These are phyloP conservation scores for Sorex maritimensis DNA, from an alignment of 2,797 vertebrate genomes.

Conservation along the genomic window DNA sequence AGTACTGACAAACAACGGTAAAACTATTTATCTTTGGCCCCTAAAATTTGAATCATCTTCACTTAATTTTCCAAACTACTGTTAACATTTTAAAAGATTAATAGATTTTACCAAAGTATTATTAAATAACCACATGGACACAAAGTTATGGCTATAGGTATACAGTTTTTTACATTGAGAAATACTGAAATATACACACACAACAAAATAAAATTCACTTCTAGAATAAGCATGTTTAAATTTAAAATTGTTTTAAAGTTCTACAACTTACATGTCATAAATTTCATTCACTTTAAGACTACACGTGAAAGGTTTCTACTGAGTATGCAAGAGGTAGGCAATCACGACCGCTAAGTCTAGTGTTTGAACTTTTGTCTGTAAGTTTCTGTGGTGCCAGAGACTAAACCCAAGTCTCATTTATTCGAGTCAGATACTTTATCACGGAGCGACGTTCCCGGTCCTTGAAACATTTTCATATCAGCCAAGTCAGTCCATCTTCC, in stretches of 20 bases:
- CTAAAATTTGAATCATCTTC: conserved; percentile 25
- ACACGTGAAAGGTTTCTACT: background rate
- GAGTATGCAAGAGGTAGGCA: background rate
- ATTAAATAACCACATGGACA: background rate
- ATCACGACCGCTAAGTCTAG: no score
- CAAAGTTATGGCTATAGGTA: background rate
- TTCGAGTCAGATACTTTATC: no score
- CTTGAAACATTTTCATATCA: no score
- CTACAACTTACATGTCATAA: background rate
- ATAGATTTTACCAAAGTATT: background rate
- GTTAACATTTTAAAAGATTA: background rate
- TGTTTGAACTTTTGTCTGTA: no score
- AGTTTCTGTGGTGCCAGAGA: no score
- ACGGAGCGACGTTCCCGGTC: no score
- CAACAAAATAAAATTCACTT: conserved; percentile 16
- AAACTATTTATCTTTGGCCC: conserved; percentile 44
- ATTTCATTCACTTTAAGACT: background rate
- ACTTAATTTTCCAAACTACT: conserved; percentile 40
- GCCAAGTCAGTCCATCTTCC: no score
- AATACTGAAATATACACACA: conserved; percentile 35
- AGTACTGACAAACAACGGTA: conserved; percentile 38
- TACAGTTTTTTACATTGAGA: conserved; percentile 18
- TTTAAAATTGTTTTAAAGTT: background rate
- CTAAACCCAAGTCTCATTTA: no score
- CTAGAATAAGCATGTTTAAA: background rate